Evolutionary conservation across 2,888 invertebrate species (phyloP), one percentile per base, ranked within the genome.

Genomic region (Melinopterus prodromus): DNA sequence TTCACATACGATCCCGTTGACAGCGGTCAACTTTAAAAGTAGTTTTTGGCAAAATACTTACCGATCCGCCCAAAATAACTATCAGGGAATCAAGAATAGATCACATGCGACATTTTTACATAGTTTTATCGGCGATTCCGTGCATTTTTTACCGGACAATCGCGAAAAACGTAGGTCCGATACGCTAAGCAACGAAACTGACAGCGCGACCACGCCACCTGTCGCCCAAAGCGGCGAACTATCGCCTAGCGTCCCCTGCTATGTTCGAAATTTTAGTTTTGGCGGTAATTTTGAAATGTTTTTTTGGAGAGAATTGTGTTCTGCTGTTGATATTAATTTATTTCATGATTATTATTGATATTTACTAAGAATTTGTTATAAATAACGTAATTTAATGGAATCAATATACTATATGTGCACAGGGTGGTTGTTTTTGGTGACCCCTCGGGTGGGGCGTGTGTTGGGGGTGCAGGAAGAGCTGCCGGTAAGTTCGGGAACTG

Each of bases 401-500:
- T 26, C 26, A 26, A 26, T 26, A 26, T 26, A 26, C 1, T 26
- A 26, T 26, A 3, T 26, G 3, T 26, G 26, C 26, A 26, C 26
- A 26, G 26, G 26, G 26, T 26, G 26, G 26, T 26, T 26, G 26
- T 26, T 53, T 53, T 1, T 1, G 53, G 5, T 12, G 2, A 6
- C 2, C 9, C 3, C 1, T 7, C 5, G 53, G 53, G 53, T 53
- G 12, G 53, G 53, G 53, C 9, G 38, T 7, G 53, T 53, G 9
- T 53, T 53, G 53, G 53, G 53, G 53, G 53, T 53, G 53, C 53
- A 53, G 53, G 53, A 53, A 53, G 53, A 7, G 53, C 53, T 12
- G 53, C 53, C 81, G 81, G 82, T 78, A 84, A 84, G 81, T 86
- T 85, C 85, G 83, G 53, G 85, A 87, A 87, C 86, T 86, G 87